Percentiles rank a stretch among this genome's conserved stretches.
Evolutionary conservation across 2,888 invertebrate genomes (phyloP).

Genomic region (Keiferia lycopersicella): DNA sequence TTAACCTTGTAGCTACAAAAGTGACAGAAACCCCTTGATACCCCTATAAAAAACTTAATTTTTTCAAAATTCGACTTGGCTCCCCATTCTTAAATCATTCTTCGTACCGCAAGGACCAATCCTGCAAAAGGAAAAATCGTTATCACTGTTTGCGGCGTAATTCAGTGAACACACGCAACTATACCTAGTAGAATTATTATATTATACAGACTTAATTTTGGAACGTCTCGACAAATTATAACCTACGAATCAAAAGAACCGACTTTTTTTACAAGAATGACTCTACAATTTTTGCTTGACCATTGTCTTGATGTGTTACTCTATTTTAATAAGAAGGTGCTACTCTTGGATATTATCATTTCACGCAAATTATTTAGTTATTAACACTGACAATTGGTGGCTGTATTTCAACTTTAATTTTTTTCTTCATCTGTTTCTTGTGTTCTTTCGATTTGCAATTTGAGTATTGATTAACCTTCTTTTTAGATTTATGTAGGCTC

Average conservation of each 20-base stretch:
- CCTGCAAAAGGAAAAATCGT: too few species aligned
- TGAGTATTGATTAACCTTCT: background rate
- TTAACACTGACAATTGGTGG: slow-evolving; percentile 41
- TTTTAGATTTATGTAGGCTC: too few species aligned
- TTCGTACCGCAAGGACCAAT: too few species aligned
- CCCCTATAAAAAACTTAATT: too few species aligned
- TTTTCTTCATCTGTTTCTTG: background rate
- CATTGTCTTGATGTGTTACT: slow-evolving; percentile 57
- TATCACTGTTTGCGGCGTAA: too few species aligned
- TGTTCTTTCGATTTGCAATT: background rate
- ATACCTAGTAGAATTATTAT: too few species aligned
- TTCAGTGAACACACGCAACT: too few species aligned
- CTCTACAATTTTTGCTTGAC: slow-evolving; percentile 34
- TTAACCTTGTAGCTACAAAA: too few species aligned
- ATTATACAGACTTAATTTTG: too few species aligned
- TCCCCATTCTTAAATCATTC: too few species aligned
- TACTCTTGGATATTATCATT: slow-evolving; percentile 57
- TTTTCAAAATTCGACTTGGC: too few species aligned
- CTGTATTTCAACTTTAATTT: background rate
- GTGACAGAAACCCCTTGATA: too few species aligned
- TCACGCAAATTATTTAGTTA: slow-evolving; percentile 68
- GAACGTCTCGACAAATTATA: background rate
- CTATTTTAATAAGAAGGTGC: slow-evolving; percentile 62
- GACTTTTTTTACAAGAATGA: slow-evolving; percentile 34
- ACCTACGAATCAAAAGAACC: background rate